Evolutionary conservation across 2,888 invertebrate species (phyloP).

Genomic region (Stegophylla sp.): DNA sequence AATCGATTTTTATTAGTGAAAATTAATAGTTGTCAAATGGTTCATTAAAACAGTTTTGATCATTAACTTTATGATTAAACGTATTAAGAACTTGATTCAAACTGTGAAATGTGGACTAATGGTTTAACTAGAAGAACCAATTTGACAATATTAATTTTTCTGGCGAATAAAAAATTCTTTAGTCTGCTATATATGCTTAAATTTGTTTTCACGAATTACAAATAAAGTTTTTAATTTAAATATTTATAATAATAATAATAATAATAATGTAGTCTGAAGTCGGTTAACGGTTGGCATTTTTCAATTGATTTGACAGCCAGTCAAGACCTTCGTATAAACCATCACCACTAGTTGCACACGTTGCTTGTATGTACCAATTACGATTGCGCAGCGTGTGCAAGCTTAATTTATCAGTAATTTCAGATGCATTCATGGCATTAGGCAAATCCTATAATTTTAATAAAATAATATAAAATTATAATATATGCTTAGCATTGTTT

Average conservation of each 20-base stretch:
- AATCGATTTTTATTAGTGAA: constrained; percentile 26
- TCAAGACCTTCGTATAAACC: constrained; percentile 99
- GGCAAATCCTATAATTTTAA: constrained; percentile 84
- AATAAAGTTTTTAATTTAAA: constrained; percentile 53
- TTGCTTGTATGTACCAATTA: constrained; percentile 97
- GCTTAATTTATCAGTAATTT: constrained; percentile 99
- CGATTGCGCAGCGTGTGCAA: constrained; percentile 97
- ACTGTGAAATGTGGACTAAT: constrained; percentile 28
- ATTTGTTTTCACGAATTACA: constrained; percentile 56
- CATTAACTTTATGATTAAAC: constrained; percentile 44
- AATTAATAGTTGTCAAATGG: constrained; percentile 50
- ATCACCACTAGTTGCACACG: constrained; percentile 98
- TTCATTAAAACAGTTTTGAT: constrained; percentile 50
- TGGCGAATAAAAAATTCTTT: constrained; percentile 43
- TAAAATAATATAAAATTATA: background rate
- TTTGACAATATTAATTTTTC: constrained; percentile 53
- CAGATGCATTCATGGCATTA: constrained; percentile 99
- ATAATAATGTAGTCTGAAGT: constrained; percentile 50
- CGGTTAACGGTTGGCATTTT: constrained; percentile 92
- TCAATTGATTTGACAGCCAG: constrained; percentile 99
- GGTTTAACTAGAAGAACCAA: constrained; percentile 38
- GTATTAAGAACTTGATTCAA: constrained; percentile 13
- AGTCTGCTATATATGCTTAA: constrained; percentile 52
- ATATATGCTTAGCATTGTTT: background rate
- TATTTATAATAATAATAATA: constrained; percentile 58